Evolutionary conservation across 1,140 invertebrate species (phyloP).

Genomic region (Vanessa tameamea): DNA sequence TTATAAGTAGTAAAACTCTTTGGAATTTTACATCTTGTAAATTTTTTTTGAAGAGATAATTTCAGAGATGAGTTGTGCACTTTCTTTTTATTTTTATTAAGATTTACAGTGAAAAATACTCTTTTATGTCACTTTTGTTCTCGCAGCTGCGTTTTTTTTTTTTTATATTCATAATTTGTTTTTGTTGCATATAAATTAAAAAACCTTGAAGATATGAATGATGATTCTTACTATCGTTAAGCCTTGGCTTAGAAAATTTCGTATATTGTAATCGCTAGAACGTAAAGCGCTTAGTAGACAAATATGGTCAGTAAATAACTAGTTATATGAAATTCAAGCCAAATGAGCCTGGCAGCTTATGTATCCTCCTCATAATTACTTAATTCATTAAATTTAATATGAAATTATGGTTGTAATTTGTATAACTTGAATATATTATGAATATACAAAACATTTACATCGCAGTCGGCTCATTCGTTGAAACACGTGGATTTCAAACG

Average conservation of each 20-base stretch:
- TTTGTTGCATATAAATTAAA: too few species aligned
- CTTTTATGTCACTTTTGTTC: too few species aligned
- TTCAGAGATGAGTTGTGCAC: not conserved
- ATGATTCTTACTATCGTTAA: too few species aligned
- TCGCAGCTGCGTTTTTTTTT: too few species aligned
- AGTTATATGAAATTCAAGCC: slow-evolving; percentile 7
- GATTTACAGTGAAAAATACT: not conserved
- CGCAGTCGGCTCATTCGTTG: too few species aligned
- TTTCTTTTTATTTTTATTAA: not conserved
- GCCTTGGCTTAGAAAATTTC: not conserved
- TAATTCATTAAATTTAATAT: not conserved
- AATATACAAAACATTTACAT: not conserved
- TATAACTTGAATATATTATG: not conserved
- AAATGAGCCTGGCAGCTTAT: slow-evolving; percentile 15
- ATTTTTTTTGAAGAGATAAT: not conserved
- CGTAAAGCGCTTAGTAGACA: not conserved
- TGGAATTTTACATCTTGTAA: not conserved
- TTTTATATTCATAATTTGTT: too few species aligned
- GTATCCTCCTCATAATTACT: slow-evolving; percentile 1
- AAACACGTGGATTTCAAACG: too few species aligned
- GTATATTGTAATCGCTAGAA: not conserved
- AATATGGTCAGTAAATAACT: slow-evolving; percentile 16
- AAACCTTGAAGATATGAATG: too few species aligned
- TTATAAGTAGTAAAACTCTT: slow-evolving; percentile 3
- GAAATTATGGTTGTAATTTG: too few species aligned